Conservation (phyloP, 2,113 vertebrate species). For the Nannospalax galili region DNA sequence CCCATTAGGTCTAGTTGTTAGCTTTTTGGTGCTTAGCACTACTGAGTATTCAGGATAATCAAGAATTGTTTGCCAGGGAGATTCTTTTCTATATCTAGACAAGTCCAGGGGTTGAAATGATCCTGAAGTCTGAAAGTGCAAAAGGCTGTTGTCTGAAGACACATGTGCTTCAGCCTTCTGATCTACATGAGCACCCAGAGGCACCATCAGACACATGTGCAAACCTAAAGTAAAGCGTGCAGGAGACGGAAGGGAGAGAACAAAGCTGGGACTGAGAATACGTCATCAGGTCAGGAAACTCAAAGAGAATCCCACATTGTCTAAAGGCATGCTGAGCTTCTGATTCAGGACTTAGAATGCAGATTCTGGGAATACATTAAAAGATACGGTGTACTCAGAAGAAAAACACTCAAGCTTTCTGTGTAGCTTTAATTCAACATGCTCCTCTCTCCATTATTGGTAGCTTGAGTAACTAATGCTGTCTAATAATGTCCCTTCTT, state of each 20-base stretch:
- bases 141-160: background rate
- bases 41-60: background rate
- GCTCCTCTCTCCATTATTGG: background rate
- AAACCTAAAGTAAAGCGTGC: background rate
- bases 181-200: background rate
- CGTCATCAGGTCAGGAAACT: background rate
- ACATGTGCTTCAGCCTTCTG: background rate
- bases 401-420: background rate
- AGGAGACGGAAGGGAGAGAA: accelerated
- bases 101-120: background rate
- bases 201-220: background rate
- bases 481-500: no score
- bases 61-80: background rate
- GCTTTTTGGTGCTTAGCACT: background rate
- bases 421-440: background rate
- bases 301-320: background rate
- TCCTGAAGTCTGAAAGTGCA: background rate
- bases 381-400: background rate
- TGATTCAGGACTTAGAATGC: background rate
- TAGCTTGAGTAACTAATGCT: background rate
- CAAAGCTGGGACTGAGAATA: accelerated
- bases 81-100: background rate
- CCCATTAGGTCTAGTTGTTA: background rate
- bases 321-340: background rate
- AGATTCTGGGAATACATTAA: background rate